Evolutionary conservation across 2,113 vertebrate species (phyloP).

Genomic region (Halcyon senegalensis): DNA sequence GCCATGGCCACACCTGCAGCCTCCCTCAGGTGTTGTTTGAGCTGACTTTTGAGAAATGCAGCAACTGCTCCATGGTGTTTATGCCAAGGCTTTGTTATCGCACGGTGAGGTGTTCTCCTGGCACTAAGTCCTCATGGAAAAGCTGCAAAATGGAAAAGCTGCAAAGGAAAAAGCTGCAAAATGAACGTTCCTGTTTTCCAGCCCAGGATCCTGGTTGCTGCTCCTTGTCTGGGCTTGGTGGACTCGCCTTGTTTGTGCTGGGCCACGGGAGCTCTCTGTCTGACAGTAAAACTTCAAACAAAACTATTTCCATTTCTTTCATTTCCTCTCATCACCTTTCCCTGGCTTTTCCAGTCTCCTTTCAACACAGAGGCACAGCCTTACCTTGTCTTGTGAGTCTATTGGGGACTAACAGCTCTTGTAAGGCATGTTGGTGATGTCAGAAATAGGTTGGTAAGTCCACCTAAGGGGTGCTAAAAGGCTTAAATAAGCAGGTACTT

Average conservation of each 20-base stretch:
- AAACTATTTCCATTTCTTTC: neutral
- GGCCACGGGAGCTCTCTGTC: neutral
- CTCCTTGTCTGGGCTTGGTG: neutral
- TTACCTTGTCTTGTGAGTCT: neutral
- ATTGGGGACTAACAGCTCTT: neutral
- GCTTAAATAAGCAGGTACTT: neutral
- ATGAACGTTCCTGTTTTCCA: neutral
- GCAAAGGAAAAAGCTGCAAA: neutral
- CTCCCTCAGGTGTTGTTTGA: neutral
- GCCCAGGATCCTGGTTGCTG: neutral
- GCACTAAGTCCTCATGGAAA: rapidly evolving
- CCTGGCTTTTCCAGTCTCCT: neutral
- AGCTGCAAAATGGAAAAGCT: neutral
- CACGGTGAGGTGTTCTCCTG: neutral
- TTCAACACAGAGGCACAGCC: neutral
- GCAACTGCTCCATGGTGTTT: neutral
- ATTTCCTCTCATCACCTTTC: neutral
- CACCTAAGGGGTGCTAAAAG: neutral
- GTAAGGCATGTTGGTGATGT: neutral
- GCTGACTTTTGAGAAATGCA: neutral
- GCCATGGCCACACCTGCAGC: neutral
- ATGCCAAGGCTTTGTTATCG: neutral
- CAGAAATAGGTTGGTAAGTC: neutral
- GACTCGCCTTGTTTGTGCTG: neutral
- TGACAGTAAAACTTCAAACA: neutral